Percentiles rank a stretch among this genome's conserved stretches.
These are phyloP conservation scores for Drosophila testacea DNA, from an alignment of 2,888 invertebrate species.

Conservation along the genomic window DNA sequence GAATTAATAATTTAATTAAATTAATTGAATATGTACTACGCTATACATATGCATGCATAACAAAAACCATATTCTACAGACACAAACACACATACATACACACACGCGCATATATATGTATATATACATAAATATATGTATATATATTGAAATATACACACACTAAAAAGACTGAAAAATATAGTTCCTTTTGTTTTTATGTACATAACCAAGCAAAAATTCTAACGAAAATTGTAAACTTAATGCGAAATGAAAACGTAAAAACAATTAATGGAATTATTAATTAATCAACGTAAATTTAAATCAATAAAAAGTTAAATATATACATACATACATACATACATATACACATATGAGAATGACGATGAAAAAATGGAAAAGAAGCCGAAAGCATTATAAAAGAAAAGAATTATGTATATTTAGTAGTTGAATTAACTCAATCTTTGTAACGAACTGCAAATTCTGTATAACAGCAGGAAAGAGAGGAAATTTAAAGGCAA, in stretches of 20 bases:
- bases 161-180: constrained; percentile 86
- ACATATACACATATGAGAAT: constrained; percentile 13
- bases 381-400: constrained; percentile 61
- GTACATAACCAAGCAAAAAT: constrained; percentile 80
- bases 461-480: constrained; percentile 8
- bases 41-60: constrained; percentile 43
- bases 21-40: constrained; percentile 48
- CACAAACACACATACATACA: constrained; percentile 37
- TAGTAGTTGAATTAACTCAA: constrained; percentile 74
- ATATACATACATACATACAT: constrained; percentile 21
- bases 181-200: constrained; percentile 86
- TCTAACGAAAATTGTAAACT: constrained; percentile 72
- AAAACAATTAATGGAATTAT: constrained; percentile 83
- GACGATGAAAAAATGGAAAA: constrained; percentile 9
- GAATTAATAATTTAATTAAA: constrained; percentile 43
- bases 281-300: constrained; percentile 65
- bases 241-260: constrained; percentile 69
- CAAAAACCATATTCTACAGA: constrained; percentile 74
- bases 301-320: constrained; percentile 51
- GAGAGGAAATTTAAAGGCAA: constrained; percentile 13
- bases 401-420: constrained; percentile 51
- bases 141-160: constrained; percentile 49
- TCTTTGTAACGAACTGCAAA: constrained; percentile 60
- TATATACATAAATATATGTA: constrained; percentile 21
- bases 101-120: constrained; percentile 39